Conservation (phyloP, 2,797 vertebrate species). For the Cyprinodon diabolis region DNA sequence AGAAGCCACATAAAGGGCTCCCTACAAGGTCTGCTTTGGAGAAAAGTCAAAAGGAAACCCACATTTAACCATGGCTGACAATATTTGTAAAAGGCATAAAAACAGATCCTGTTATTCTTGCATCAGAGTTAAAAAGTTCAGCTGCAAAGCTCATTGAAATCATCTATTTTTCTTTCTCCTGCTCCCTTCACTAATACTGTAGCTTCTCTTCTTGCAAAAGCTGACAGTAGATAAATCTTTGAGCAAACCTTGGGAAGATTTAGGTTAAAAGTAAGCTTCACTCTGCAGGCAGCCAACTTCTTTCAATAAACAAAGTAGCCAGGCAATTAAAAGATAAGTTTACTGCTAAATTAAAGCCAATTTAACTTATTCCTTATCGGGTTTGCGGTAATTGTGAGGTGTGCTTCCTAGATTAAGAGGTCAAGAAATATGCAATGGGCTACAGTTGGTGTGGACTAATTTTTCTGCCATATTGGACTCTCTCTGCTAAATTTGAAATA, state of each 20-base stretch:
- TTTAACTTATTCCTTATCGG: conserved; percentile 63
- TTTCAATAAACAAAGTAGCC: conserved; percentile 38
- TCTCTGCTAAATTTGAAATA: conserved; percentile 31
- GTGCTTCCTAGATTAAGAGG: conserved; percentile 69
- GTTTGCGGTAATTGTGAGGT: conserved; percentile 67
- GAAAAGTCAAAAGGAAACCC: conserved; percentile 63
- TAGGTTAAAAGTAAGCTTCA: conserved; percentile 10
- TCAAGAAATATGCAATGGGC: conserved; percentile 61
- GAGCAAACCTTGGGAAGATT: conserved; percentile 3
- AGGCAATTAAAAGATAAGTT: conserved; percentile 79
- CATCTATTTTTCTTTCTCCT: conserved; percentile 23
- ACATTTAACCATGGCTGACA: conserved; percentile 69
- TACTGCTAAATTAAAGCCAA: conserved; percentile 53
- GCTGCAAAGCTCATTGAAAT: conserved; percentile 28
- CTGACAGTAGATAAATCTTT: conserved; percentile 1
- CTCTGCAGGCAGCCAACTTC: conserved; percentile 24
- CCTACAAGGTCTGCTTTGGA: conserved; percentile 31
- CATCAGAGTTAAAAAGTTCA: conserved; percentile 42
- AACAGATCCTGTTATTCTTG: conserved; percentile 39
- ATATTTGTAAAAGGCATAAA: conserved; percentile 74
- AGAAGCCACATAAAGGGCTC: conserved; percentile 63
- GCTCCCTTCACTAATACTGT: conserved; percentile 16
- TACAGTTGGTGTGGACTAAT: conserved; percentile 36
- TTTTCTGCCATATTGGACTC: conserved; percentile 20
- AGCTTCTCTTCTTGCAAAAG: conserved; percentile 6